phyloP scores from a whole-genome alignment of 1,140 invertebrate species.

The Drosophila setifemur region DNA sequence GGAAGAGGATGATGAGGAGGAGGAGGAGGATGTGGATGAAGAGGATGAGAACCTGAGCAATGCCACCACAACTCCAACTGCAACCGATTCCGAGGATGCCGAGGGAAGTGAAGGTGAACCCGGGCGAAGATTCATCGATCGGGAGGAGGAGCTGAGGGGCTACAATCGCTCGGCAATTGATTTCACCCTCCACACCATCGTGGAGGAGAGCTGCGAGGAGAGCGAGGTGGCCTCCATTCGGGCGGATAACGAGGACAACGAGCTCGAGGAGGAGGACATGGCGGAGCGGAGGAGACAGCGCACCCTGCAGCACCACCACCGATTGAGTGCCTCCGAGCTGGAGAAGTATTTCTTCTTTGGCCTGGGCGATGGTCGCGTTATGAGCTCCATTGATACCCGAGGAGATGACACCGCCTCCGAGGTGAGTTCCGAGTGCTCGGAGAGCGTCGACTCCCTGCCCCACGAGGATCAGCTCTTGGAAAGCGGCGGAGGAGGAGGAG shows the following conservation, averaged over 20 bases:
- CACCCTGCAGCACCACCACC: constrained; percentile 81
- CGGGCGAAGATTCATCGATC: constrained; percentile 84
- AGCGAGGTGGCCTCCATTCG: constrained; percentile 87
- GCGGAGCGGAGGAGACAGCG: constrained; percentile 70
- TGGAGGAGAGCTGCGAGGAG: constrained; percentile 96
- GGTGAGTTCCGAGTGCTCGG: constrained; percentile 93
- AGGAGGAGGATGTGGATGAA: constrained; percentile 86
- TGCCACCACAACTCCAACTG: constrained; percentile 84
- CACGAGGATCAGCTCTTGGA: constrained; percentile 84
- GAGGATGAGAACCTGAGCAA: constrained; percentile 86
- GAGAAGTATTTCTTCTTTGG: constrained; percentile 96
- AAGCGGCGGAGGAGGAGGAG: constrained; percentile 82
- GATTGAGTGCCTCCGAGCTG: constrained; percentile 90
- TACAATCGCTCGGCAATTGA: constrained; percentile 92
- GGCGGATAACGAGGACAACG: constrained; percentile 63
- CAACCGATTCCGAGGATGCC: constrained; percentile 83
- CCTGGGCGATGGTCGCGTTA: constrained; percentile 87
- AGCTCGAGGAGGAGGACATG: constrained; percentile 40
- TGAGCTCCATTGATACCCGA: constrained; percentile 83
- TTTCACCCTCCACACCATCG: constrained; percentile 95
- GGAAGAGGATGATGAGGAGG: constrained; percentile 88
- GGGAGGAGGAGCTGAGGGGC: constrained; percentile 91
- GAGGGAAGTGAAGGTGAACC: constrained; percentile 50
- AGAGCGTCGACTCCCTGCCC: constrained; percentile 88
- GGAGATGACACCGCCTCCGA: constrained; percentile 91